phyloP scores from a whole-genome alignment of 2,113 vertebrate genomes.

The Bothrops jararaca region DNA sequence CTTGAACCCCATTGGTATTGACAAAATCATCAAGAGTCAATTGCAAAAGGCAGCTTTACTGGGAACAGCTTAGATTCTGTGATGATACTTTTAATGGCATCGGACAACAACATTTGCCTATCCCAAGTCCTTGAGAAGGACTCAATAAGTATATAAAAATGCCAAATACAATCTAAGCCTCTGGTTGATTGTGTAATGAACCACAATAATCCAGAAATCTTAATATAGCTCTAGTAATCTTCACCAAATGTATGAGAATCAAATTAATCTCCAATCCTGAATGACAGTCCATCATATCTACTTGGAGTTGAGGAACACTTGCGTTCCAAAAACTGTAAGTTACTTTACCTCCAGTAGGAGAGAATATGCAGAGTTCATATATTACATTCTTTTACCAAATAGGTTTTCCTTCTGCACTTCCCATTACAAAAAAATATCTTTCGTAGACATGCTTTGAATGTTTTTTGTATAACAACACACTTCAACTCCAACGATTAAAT shows the following conservation, averaged over 20 bases:
- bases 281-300: background rate
- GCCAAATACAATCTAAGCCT: too few species aligned
- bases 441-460: background rate
- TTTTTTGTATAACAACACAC: background rate
- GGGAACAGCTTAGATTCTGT: too few species aligned
- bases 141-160: too few species aligned
- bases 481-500: background rate
- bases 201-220: rapidly evolving
- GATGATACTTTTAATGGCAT: too few species aligned
- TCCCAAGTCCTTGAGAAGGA: too few species aligned
- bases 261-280: background rate
- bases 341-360: background rate
- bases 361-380: background rate
- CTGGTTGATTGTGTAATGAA: too few species aligned
- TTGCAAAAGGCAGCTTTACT: too few species aligned
- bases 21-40: too few species aligned
- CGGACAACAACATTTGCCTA: too few species aligned
- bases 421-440: background rate
- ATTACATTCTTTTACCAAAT: background rate
- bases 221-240: background rate
- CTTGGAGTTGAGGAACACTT: background rate
- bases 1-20: too few species aligned
- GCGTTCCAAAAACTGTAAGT: background rate
- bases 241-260: background rate
- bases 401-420: background rate